Base-by-base conservation (phyloP, 2,888 invertebrate species). In the Cerastis leucographa region DNA sequence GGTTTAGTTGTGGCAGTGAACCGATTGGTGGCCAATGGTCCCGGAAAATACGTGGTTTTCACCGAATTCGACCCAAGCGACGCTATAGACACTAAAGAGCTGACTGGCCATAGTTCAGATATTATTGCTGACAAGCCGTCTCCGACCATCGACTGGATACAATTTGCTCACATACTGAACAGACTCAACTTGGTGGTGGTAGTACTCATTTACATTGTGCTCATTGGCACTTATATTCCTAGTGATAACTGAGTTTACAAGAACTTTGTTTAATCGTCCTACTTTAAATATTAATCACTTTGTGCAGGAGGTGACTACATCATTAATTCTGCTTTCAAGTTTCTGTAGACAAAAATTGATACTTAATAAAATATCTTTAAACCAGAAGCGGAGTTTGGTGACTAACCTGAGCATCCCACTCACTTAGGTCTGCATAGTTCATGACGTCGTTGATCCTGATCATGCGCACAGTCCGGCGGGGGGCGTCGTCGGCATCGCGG, bases 381-480 rank as follows among this genome's bases (percentile, higher is more conserved):
- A 74, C 29, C 19, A 65, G 11, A 44, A 12, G 44, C 4, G 42
- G 61, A 62, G 35, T 77, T 74, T 78, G 49, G 19, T 44, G 35
- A 88, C 89, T 90, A 72, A 95, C 97, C 93, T 96, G 93, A 59
- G 96, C 95, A 83, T 95, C 91, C 93, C 94, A 95, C 73, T 96
- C 94, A 0, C 82, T 78, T 4, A 96, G 81, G 65, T 93, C 88
- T 3, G 93, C 93, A 84, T 96, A 96, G 9, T 90, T 90, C 94
- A 97, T 95, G 70, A 94, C 61, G 80, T 96, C 97, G 78, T 96
- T 97, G 67, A 97, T 89, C 71, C 95, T 92, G 70, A 96, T 94
- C 95, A 95, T 96, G 59, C 93, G 92, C 25, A 92, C 87, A n/a
- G 89, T 86, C 59, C 93, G 93, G 7, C 81, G 42, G n/a, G 93